A percentile compares a stretch with the other conserved stretches of the same genome.
Evolutionary conservation across 2,797 vertebrate genomes (phyloP).

Genomic region (Trematomus bernacchii): DNA sequence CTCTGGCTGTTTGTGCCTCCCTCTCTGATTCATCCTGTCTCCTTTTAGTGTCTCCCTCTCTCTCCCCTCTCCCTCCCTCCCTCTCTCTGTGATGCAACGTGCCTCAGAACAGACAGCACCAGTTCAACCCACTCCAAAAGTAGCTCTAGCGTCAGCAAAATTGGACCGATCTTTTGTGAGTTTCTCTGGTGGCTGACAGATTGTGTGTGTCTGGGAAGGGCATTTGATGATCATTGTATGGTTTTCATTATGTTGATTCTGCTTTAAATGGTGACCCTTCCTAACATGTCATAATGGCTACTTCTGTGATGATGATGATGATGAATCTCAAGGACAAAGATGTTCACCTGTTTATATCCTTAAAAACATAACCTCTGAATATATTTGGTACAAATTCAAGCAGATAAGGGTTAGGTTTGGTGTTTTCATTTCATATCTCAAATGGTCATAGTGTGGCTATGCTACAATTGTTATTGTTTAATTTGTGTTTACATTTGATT

Average conservation of each 20-base stretch:
- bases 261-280: conserved; percentile 7
- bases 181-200: conserved; percentile 44
- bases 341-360: background rate
- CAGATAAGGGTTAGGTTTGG: background rate
- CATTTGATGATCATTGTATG: conserved; percentile 12
- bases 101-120: conserved; percentile 65
- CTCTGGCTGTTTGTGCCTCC: conserved; percentile 40
- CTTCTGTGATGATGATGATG: background rate
- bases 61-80: background rate
- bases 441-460: background rate
- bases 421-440: background rate
- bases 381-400: background rate
- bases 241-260: conserved; percentile 3
- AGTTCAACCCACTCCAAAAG: conserved; percentile 64
- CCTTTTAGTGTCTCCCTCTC: conserved; percentile 36
- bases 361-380: background rate
- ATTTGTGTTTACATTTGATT: too few relatives aligned
- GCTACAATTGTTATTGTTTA: too few relatives aligned
- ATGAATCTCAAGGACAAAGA: background rate
- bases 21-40: conserved; percentile 59
- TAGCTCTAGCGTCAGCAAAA: conserved; percentile 66
- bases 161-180: conserved; percentile 67
- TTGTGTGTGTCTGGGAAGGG: conserved; percentile 35
- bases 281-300: background rate
- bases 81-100: conserved; percentile 55